Evolutionary conservation across 1,140 invertebrate genomes (phyloP).

Genomic region (Drosophila mauritiana): DNA sequence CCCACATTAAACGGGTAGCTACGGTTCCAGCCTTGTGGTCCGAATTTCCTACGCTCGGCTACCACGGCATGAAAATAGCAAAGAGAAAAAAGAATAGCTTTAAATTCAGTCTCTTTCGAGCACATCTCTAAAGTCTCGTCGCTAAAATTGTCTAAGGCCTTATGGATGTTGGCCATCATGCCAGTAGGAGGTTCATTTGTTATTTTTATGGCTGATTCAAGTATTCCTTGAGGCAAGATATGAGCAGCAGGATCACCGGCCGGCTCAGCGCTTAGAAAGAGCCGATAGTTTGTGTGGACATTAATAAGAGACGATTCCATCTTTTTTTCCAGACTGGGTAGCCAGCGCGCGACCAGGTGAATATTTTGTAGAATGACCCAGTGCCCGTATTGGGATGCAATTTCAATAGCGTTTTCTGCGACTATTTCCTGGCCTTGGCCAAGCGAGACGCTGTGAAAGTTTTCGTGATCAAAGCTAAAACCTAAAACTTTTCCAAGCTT

Average conservation of each 20-base stretch:
- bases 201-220: slow-evolving; percentile 98
- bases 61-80: slow-evolving; percentile 99
- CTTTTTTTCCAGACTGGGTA: slow-evolving; percentile 95
- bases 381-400: slow-evolving; percentile 91
- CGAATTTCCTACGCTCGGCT: slow-evolving; percentile 96
- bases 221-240: slow-evolving; percentile 90
- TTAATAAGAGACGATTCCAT: slow-evolving; percentile 91
- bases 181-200: slow-evolving; percentile 98
- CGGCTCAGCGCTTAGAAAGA: slow-evolving; percentile 88
- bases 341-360: slow-evolving; percentile 95
- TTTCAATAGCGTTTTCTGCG: slow-evolving; percentile 93
- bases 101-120: slow-evolving; percentile 97
- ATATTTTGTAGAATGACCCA: slow-evolving; percentile 98
- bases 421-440: slow-evolving; percentile 97
- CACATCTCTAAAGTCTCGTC: slow-evolving; percentile 97
- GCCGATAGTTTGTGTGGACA: slow-evolving; percentile 89
- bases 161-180: slow-evolving; percentile 97
- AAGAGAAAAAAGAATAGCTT: slow-evolving; percentile 95
- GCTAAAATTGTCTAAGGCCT: slow-evolving; percentile 96
- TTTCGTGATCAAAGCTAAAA: slow-evolving; percentile 92
- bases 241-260: slow-evolving; percentile 86
- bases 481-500: slow-evolving; percentile 89
- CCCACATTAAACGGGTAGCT: slow-evolving; percentile 92
- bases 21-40: slow-evolving; percentile 97
- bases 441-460: slow-evolving; percentile 96